phyloP scores from a whole-genome alignment of 2,113 vertebrate species.

The Silurus glanis region DNA sequence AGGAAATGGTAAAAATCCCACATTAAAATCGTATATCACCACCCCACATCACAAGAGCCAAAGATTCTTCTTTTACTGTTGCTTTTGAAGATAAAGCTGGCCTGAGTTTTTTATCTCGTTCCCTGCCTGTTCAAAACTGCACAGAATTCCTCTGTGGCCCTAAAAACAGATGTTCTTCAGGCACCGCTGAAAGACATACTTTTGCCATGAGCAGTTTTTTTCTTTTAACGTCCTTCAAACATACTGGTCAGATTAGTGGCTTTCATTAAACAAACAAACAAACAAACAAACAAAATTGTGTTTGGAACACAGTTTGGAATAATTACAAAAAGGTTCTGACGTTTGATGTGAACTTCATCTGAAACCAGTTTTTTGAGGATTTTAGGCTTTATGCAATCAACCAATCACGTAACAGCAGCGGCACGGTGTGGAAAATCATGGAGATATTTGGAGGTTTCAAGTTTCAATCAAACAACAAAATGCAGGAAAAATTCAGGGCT shows the following conservation, averaged over 20 bases:
- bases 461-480: not conserved
- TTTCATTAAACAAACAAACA: not conserved
- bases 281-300: not conserved
- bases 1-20: not conserved
- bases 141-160: not conserved
- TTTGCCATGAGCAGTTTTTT: not conserved
- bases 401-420: not conserved
- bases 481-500: not conserved
- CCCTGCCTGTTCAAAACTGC: not conserved
- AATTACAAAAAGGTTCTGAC: not conserved
- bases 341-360: not conserved
- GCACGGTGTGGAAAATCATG: not conserved
- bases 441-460: not conserved
- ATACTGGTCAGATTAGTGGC: not conserved
- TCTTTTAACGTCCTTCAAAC: not conserved
- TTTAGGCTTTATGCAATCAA: not conserved
- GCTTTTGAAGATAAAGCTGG: not conserved
- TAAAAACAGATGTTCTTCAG: conserved; percentile 33
- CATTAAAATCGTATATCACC: too few relatives aligned
- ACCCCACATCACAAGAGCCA: too few relatives aligned
- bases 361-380: not conserved
- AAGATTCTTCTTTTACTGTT: not conserved
- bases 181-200: conserved; percentile 13
- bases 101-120: not conserved
- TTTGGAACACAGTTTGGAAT: not conserved